Percentiles rank a stretch among this genome's conserved stretches.
Conservation (phyloP, 2,888 invertebrate species). For the Athrips mouffetella region DNA sequence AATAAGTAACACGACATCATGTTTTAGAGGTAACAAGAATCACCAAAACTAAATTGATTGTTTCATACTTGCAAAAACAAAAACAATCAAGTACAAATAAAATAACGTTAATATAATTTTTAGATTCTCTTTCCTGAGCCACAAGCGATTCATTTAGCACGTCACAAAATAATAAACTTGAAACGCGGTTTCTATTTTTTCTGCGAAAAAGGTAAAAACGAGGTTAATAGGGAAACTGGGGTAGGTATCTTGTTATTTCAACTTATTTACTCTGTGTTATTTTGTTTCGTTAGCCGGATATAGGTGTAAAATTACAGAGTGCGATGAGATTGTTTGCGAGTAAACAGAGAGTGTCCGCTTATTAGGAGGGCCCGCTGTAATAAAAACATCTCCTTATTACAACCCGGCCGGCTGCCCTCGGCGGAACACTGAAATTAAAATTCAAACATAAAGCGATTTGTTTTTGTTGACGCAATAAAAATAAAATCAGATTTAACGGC, state of each 20-base stretch:
- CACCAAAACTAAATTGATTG: no score
- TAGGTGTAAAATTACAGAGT: slow-evolving; percentile 65
- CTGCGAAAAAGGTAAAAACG: background rate
- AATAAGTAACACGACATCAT: background rate
- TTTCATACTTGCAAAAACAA: background rate
- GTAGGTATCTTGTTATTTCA: slow-evolving; percentile 37
- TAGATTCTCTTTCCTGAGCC: background rate
- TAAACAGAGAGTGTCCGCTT: slow-evolving; percentile 69
- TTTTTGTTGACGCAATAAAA: slow-evolving; percentile 64
- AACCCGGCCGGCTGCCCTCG: slow-evolving; percentile 35
- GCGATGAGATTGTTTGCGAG: slow-evolving; percentile 66
- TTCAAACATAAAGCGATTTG: slow-evolving; percentile 64
- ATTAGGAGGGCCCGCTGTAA: slow-evolving; percentile 66
- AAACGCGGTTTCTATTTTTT: background rate
- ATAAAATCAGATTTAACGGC: slow-evolving; percentile 58
- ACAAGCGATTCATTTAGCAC: background rate
- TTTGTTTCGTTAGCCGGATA: slow-evolving; percentile 47
- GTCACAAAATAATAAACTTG: background rate
- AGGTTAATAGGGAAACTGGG: slow-evolving; percentile 4
- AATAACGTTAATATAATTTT: no score
- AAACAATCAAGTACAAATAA: background rate
- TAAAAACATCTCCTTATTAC: slow-evolving; percentile 73
- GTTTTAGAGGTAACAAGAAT: no score
- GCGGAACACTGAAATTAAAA: slow-evolving; percentile 61
- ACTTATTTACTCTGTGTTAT: slow-evolving; percentile 45